Percentiles rank a stretch among this genome's conserved stretches.
Conservation (phyloP, 2,888 invertebrate genomes). For the Pardosa pseudoannulata region DNA sequence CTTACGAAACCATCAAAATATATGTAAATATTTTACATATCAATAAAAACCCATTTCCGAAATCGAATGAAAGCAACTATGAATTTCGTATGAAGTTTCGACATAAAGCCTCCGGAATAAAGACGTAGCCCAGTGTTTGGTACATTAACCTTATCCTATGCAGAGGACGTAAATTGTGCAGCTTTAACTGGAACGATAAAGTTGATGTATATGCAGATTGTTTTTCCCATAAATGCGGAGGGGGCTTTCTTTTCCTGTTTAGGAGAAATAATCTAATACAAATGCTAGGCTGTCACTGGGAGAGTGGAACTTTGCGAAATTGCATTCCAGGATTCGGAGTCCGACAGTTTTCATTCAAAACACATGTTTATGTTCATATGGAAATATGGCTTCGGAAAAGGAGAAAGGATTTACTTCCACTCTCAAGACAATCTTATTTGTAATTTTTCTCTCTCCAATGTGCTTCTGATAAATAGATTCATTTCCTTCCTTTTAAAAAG, state of each 20-base stretch:
- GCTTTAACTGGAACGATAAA: constrained; percentile 24
- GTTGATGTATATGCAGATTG: constrained; percentile 56
- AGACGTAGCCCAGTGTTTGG: not conserved
- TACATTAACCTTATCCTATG: constrained; percentile 11
- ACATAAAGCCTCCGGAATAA: not conserved
- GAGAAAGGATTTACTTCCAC: not conserved
- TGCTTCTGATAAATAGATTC: too few relatives aligned
- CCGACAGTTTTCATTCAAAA: not conserved
- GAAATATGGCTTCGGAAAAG: not conserved
- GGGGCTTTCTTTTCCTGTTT: constrained; percentile 19
- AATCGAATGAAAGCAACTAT: constrained; percentile 1
- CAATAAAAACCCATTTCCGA: not conserved
- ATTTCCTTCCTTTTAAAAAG: too few relatives aligned
- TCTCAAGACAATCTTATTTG: not conserved
- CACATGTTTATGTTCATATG: constrained; percentile 6
- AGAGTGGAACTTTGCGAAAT: constrained; percentile 20
- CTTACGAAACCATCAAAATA: not conserved
- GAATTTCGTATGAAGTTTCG: not conserved
- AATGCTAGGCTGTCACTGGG: not conserved
- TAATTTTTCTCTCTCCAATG: not conserved
- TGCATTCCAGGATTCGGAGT: not conserved
- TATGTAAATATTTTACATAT: not conserved
- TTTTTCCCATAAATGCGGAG: constrained; percentile 55
- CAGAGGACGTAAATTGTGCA: not conserved
- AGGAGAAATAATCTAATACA: constrained; percentile 31